Percentiles rank a stretch among this genome's conserved stretches.
Evolutionary conservation across 1,140 invertebrate species (phyloP).

Genomic region (Drosophila lacteicornis): DNA sequence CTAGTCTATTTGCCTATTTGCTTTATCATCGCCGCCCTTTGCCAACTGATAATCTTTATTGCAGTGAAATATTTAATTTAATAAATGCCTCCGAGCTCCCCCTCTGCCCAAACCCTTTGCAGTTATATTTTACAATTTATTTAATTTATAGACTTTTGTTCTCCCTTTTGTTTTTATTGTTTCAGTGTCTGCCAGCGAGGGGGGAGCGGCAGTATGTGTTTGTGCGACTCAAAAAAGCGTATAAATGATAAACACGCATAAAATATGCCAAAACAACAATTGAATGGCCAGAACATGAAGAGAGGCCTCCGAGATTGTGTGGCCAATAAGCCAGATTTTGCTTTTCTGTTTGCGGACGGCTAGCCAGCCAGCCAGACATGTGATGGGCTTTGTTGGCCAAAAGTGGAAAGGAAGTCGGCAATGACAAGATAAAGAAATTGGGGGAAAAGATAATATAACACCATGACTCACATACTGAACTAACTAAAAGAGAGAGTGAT

Average conservation of each 20-base stretch:
- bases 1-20: conserved; percentile 66
- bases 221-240: conserved; percentile 59
- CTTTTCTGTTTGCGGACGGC: conserved; percentile 15
- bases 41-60: conserved; percentile 82
- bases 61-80: conserved; percentile 82
- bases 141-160: conserved; percentile 73
- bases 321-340: conserved; percentile 56
- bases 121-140: conserved; percentile 79
- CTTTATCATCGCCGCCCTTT: conserved; percentile 72
- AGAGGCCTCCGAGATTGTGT: conserved; percentile 10
- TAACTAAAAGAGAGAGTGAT: background rate
- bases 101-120: conserved; percentile 20
- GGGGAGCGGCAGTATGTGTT: background rate
- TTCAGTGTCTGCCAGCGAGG: conserved; percentile 3
- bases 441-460: background rate
- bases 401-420: conserved; percentile 1
- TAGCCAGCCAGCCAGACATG: background rate
- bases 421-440: conserved; percentile 16
- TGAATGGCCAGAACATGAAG: conserved; percentile 41
- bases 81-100: conserved; percentile 51
- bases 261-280: conserved; percentile 76
- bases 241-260: conserved; percentile 82
- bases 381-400: background rate
- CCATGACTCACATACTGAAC: conserved; percentile 3
- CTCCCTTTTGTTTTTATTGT: conserved; percentile 33